These are phyloP conservation scores for Lepilemur ruficaudatus DNA, from an alignment of 2,797 vertebrate genomes.

Conservation along the genomic window DNA sequence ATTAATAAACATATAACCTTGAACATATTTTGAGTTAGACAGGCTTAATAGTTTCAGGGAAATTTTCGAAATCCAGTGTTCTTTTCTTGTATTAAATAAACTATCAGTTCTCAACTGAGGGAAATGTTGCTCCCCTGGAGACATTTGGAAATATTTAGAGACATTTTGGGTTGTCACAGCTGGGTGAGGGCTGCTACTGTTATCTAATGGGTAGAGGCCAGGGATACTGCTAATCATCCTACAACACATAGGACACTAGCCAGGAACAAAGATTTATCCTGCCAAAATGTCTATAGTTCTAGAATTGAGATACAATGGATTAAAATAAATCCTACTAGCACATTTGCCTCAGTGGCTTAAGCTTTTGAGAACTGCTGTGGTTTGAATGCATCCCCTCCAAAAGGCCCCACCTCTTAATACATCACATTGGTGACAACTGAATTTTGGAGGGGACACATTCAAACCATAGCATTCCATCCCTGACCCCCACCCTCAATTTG, in stretches of 20 bases:
- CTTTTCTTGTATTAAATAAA: background rate
- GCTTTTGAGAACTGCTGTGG: background rate
- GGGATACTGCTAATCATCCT: background rate
- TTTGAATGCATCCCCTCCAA: background rate
- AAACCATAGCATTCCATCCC: background rate
- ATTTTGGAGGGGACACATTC: background rate
- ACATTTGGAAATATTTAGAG: background rate
- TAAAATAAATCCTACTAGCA: background rate
- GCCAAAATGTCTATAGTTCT: background rate
- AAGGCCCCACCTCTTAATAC: background rate
- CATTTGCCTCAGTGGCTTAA: background rate
- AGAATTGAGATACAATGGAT: background rate
- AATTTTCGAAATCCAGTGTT: background rate
- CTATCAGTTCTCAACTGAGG: background rate
- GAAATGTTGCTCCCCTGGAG: background rate
- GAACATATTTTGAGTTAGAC: background rate
- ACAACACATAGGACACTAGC: too few relatives aligned
- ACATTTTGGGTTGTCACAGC: background rate
- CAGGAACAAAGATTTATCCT: background rate
- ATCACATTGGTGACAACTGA: background rate
- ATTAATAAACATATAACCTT: background rate
- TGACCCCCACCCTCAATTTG: background rate
- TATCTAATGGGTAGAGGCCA: rapidly evolving
- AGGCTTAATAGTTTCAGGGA: background rate
- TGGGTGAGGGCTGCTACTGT: background rate